A percentile compares a stretch with the other conserved stretches of the same genome.
Conservation (phyloP, 1,140 invertebrate genomes). For the Drosophila tristis region DNA sequence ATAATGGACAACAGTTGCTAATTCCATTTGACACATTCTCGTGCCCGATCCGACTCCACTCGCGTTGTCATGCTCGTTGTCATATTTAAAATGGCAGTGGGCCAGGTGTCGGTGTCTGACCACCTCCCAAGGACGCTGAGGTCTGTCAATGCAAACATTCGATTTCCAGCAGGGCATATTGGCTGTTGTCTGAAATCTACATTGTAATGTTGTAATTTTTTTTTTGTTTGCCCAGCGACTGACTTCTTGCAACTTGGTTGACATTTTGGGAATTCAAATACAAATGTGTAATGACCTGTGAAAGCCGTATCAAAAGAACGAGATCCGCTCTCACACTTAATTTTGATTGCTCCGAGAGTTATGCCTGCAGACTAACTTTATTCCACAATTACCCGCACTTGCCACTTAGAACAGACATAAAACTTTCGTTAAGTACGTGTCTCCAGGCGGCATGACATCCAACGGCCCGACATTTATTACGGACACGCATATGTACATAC, state of each 20-base stretch:
- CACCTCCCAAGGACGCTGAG: background rate
- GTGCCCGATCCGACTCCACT: slow-evolving; percentile 21
- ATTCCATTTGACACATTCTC: slow-evolving; percentile 76
- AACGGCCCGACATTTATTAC: slow-evolving; percentile 56
- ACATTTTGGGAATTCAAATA: slow-evolving; percentile 37
- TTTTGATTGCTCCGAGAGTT: background rate
- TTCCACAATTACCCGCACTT: too few species aligned
- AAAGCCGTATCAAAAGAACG: background rate
- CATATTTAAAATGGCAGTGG: slow-evolving; percentile 41
- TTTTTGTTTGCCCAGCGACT: slow-evolving; percentile 1
- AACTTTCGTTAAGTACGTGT: slow-evolving; percentile 36
- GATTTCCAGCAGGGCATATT: slow-evolving; percentile 22
- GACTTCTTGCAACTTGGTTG: slow-evolving; percentile 42
- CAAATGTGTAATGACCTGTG: slow-evolving; percentile 48
- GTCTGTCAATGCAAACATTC: slow-evolving; percentile 31
- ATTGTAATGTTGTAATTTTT: slow-evolving; percentile 71
- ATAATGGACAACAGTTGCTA: slow-evolving; percentile 29
- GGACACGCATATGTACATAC: slow-evolving; percentile 1
- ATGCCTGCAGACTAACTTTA: background rate
- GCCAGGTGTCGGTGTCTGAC: background rate
- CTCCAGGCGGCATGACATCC: background rate
- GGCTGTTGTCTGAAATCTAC: slow-evolving; percentile 49
- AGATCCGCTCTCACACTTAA: slow-evolving; percentile 3
- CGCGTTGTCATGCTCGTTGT: slow-evolving; percentile 31
- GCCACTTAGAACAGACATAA: slow-evolving; percentile 24